Percentiles rank a stretch among this genome's conserved stretches.
Conservation (phyloP, 2,888 invertebrate genomes). For the Cheilosia vulpina region DNA sequence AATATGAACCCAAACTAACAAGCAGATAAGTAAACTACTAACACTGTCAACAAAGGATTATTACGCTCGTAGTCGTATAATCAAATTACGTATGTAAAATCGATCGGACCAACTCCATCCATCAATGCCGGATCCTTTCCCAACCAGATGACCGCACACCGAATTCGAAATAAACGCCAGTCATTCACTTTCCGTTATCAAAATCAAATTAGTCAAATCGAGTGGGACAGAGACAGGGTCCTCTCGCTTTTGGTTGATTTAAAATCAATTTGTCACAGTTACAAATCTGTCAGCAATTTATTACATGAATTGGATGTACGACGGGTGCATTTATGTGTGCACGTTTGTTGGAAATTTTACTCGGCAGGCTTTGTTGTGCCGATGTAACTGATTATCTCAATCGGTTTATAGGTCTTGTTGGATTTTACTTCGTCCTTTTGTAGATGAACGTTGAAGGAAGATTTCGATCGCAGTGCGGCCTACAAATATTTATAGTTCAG, state of each 20-base stretch:
- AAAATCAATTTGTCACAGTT: conserved; percentile 1
- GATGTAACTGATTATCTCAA: conserved; percentile 61
- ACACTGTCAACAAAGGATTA: neutral
- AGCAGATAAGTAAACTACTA: neutral
- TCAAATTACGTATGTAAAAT: neutral
- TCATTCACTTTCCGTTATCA: neutral
- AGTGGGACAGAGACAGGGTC: neutral
- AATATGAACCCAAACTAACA: neutral
- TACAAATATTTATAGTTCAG: neutral
- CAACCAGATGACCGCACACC: neutral
- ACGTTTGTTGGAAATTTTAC: neutral
- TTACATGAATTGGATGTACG: neutral
- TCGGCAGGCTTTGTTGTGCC: conserved; percentile 57
- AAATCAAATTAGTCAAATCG: conserved; percentile 24
- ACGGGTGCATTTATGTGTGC: neutral
- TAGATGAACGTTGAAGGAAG: conserved; percentile 45
- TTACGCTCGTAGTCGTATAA: neutral
- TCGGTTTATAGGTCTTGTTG: conserved; percentile 23
- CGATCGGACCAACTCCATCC: neutral
- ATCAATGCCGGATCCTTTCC: neutral
- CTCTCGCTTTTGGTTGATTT: neutral
- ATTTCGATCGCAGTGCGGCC: conserved; percentile 35
- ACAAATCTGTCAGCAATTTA: neutral
- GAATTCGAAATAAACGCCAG: neutral
- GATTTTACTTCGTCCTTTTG: conserved; percentile 34